These are phyloP conservation scores for Chrysina gloriosa DNA, from an alignment of 2,888 invertebrate species.

Conservation along the genomic window DNA sequence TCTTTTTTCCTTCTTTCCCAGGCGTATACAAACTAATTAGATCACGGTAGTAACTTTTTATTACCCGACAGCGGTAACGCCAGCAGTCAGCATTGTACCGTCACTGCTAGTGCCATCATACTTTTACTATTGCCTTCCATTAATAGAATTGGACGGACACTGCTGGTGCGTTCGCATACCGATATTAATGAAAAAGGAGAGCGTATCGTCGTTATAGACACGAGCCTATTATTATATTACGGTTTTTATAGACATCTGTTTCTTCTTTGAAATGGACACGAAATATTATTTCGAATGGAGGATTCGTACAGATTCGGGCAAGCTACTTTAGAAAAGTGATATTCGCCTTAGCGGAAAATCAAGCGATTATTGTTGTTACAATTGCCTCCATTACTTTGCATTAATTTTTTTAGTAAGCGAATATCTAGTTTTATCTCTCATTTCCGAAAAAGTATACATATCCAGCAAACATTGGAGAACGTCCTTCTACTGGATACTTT, in stretches of 20 bases:
- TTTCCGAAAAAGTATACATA: no score
- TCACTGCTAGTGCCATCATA: conserved; percentile 5
- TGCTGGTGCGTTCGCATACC: not conserved
- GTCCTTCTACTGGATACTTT: no score
- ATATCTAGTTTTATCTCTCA: no score
- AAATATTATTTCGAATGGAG: no score
- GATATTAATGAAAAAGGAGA: conserved; percentile 23
- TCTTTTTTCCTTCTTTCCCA: conserved; percentile 2
- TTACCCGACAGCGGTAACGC: conserved; percentile 6
- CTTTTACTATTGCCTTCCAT: conserved; percentile 25
- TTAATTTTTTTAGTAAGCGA: no score
- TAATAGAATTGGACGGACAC: conserved; percentile 5
- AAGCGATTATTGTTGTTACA: no score
- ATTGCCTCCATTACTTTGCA: no score
- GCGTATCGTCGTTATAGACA: conserved; percentile 4
- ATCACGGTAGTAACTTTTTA: conserved; percentile 35
- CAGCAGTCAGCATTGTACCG: not conserved
- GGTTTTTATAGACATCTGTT: conserved; percentile 3
- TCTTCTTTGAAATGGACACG: not conserved
- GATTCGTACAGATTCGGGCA: no score
- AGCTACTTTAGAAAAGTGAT: no score
- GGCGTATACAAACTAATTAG: conserved; percentile 33
- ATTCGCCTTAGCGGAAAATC: no score
- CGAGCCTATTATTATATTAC: conserved; percentile 4
- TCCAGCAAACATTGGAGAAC: no score